phyloP scores from a whole-genome alignment of 2,113 vertebrate genomes.

The Gallinago paraguaiae region DNA sequence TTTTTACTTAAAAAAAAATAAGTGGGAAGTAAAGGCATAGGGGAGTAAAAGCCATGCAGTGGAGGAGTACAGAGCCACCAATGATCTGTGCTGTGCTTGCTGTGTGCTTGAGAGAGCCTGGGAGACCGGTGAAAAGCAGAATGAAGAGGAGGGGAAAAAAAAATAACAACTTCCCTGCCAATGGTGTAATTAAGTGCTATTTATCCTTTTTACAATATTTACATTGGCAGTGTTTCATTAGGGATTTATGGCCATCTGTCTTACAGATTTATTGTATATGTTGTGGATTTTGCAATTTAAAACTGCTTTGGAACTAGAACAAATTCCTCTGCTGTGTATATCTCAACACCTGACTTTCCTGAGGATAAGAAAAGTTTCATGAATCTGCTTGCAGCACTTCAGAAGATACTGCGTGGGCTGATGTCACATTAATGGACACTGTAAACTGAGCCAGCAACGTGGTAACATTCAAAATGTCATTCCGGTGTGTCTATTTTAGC shows the following conservation, averaged over 20 bases:
- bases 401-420: background rate
- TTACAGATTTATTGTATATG: conserved; percentile 13
- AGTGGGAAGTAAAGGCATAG: background rate
- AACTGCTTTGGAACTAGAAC: background rate
- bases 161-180: background rate
- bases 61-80: background rate
- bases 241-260: conserved; percentile 53
- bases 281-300: conserved; percentile 15
- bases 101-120: background rate
- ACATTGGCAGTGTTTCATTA: conserved; percentile 20
- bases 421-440: background rate
- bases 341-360: conserved; percentile 5
- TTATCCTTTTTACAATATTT: conserved; percentile 54
- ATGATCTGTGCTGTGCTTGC: fast-evolving
- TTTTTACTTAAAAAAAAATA: background rate
- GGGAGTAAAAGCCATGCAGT: background rate
- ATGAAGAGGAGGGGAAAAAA: background rate
- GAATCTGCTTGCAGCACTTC: background rate
- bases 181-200: conserved; percentile 12
- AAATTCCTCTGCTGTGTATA: background rate
- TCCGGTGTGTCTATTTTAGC: background rate
- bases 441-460: background rate
- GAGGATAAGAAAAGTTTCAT: background rate
- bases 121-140: background rate
- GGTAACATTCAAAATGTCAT: background rate